Evolutionary conservation across 2,113 vertebrate species (phyloP), one percentile per base, ranked within the genome.

Genomic region (Amazona vittata): DNA sequence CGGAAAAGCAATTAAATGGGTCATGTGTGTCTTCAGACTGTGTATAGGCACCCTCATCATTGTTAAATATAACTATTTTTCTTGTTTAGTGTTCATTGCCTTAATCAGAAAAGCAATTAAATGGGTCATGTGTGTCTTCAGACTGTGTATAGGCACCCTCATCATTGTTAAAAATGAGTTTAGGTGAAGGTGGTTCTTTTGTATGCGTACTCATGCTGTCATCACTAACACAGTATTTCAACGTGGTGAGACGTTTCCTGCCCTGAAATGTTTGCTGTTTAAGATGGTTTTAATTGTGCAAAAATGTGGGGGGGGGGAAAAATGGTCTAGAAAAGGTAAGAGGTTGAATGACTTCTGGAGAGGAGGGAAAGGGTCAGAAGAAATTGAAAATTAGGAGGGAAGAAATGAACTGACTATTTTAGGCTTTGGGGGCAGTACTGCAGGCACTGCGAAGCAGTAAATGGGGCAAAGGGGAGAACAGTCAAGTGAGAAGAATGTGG

Each of bases 401-500:
- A 93, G 83, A 94, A 90, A 37, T 25, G 24, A 70, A 86, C 68
- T 0, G 24, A 83, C 92, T 96, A 90, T 97, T 96, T 96, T 89
- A 80, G 83, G 89, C 86, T 94, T 96, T 85, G 74, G 95, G 88
- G 94, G 91, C 89, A 94, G 91, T 89, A 73, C 94, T 0, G 0
- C 75, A 50, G 77, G 70, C 90, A 3, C 64, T 85, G 77, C 91
- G 74, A 74, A 94, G 95, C 91, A 96, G 79, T 84, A 97, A 97
- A 94, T 89, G 96, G 95, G 81, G 95, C 91, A 96, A 95, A 96
- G 96, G 94, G 96, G 76, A 96, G 91, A 83, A 92, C 70, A 96
- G 89, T 97, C 95, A 96, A 96, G 67, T 95, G 84, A 94, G 95
- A 96, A 92, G 96, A 96, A 96, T 97, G 96, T 69, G 84, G 78